Base-by-base conservation (phyloP, 2,888 invertebrate species). In the Melanostoma scalare region DNA sequence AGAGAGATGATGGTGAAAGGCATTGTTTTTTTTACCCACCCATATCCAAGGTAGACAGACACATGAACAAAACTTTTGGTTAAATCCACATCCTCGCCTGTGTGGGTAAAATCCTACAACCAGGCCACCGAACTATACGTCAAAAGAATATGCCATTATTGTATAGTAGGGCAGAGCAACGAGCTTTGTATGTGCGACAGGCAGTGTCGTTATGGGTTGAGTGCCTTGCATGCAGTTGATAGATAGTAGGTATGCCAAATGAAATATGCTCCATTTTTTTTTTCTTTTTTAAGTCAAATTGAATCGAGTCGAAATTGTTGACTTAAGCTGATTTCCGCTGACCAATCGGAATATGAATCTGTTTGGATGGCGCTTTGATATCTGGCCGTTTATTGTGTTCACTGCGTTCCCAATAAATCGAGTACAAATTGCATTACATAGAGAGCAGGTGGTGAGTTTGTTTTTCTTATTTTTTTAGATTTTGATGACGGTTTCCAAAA, bases 261-360 rank as follows among this genome's bases (percentile, higher is more conserved):
- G 67, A 73, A 78, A 78, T 67, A 60, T 67, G 65, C 44, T 56
- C 48, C 48, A 8, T 46, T 40, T 42, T 48, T 50, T 31, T 76
- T 35, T 67, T 3, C 46, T 30, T 63, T n/a, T 55, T 5, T 0
- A 56, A 69, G 40, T 56, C 40, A 69, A 75, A 63, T 69, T 75
- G 79, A 68, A 61, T 75, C 50, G 74, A 55, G 55, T 63, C 61
- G 63, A 69, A 80, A 61, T 68, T 74, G 73, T 79, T 79, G 74
- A 74, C 74, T 79, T 79, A 68, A 79, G 55, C 55, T 68, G 79
- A 74, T 79, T 79, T 71, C 67, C 74, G 73, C 10, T 74, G 42
- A 69, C 63, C 50, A 74, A 38, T 69, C 50, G 63, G 74, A 69
- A 74, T 80, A 69, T 75, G 68, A 69, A 80, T 74, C 74, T 75